Base-by-base conservation (phyloP, 2,113 vertebrate species). In the Colius striatus region DNA sequence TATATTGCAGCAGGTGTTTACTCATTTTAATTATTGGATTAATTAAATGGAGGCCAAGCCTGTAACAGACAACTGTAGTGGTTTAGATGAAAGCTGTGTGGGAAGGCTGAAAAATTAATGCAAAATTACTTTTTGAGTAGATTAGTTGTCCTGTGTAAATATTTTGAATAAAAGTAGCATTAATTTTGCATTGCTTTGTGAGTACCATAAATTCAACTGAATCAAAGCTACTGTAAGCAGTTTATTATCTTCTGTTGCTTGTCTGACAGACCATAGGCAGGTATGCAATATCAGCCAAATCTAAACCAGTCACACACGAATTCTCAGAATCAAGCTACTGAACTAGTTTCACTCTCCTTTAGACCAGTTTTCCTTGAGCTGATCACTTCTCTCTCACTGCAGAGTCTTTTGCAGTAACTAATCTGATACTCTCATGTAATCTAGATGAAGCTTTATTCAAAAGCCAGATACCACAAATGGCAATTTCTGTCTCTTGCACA, bases 11-110 rank as follows among this genome's bases (percentile, higher is more conserved):
- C 32, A 74, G 43, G 27, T 76, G 63, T 87, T 96, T 80, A 88
- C 47, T 93, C 51, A 51, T 71, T 90, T 80, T 21, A 83, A 72
- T 93, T 94, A 94, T 86, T 74, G 29, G 32, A 81, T 89, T 92
- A 93, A 89, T 88, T 90, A 95, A 90, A 90, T 23, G 50, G 11
- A 55, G 54, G 16, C 84, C 58, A 79, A 90, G n/a, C 58, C 74
- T 87, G 19, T 74, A 48, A 48, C 63, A 77, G 71, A 34, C 29
- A 71, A 10, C 67, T 55, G 13, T 53, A 67, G 66, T 90, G 68
- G 47, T 54, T 83, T 66, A 62, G 82, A 62, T 85, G 30, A 86
- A 76, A 83, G 38, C 70, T 36, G 11, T 76, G 67, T 87, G 90
- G 58, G 43, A 84, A 77, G 55, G 51, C 75, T 50, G 34, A 71